Percentiles rank a stretch among this genome's conserved stretches.
phyloP scores from a whole-genome alignment of 2,888 invertebrate genomes.

The Bellardia bayeri region DNA sequence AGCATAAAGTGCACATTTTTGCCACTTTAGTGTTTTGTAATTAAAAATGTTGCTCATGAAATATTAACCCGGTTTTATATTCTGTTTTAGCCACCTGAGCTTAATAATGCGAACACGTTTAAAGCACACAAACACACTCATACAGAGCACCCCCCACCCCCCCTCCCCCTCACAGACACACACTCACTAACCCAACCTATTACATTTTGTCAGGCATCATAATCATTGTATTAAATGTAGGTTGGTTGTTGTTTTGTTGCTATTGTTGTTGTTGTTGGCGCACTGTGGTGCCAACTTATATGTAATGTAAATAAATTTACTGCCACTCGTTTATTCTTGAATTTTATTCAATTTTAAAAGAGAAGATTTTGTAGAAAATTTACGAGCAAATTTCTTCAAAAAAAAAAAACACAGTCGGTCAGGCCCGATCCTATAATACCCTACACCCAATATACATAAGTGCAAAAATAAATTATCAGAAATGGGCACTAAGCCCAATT shows the following conservation, averaged over 20 bases:
- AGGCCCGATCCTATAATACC: too few relatives aligned
- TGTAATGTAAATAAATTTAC: too few relatives aligned
- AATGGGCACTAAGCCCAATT: too few relatives aligned
- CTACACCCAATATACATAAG: too few relatives aligned
- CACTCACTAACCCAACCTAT: constrained; percentile 28
- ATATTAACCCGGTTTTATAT: constrained; percentile 76
- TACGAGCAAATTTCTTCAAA: too few relatives aligned
- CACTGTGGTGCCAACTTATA: neutral
- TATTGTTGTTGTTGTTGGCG: neutral
- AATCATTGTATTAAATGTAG: constrained; percentile 64
- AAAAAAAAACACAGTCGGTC: too few relatives aligned
- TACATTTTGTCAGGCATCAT: constrained; percentile 60
- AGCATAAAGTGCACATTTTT: constrained; percentile 77
- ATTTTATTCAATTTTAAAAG: too few relatives aligned
- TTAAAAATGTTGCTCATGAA: constrained; percentile 82
- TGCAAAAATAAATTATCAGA: too few relatives aligned
- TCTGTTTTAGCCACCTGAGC: constrained; percentile 64
- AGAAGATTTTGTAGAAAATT: too few relatives aligned
- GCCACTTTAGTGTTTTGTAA: constrained; percentile 83
- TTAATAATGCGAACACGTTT: constrained; percentile 60
- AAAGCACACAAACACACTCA: constrained; percentile 5
- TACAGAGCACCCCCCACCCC: neutral
- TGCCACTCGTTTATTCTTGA: too few relatives aligned
- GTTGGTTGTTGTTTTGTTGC: constrained; percentile 46
- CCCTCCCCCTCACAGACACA: neutral